phyloP scores from a whole-genome alignment of 1,140 invertebrate genomes.

The Agrilus planipennis region DNA sequence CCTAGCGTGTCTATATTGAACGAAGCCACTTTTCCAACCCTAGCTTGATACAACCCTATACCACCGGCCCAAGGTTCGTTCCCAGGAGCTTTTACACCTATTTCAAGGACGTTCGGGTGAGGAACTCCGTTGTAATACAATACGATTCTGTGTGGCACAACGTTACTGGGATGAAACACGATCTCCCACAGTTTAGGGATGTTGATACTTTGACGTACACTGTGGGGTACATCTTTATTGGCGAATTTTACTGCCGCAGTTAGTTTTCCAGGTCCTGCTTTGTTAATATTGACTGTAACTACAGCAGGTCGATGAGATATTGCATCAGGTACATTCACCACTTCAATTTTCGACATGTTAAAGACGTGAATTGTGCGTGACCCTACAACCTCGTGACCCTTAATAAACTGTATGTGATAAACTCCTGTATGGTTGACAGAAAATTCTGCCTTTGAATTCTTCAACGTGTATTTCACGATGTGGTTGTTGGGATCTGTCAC shows the following conservation, averaged over 20 bases:
- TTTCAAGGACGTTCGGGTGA: slow-evolving; percentile 29
- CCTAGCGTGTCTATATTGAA: slow-evolving; percentile 84
- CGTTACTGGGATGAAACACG: slow-evolving; percentile 71
- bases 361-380: slow-evolving; percentile 65
- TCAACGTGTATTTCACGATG: slow-evolving; percentile 28
- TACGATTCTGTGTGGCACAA: slow-evolving; percentile 70
- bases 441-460: slow-evolving; percentile 31
- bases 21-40: slow-evolving; percentile 64
- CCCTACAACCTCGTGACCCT: slow-evolving; percentile 31
- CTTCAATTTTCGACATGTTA: slow-evolving; percentile 69
- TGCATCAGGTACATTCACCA: slow-evolving; percentile 38
- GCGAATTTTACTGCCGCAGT: slow-evolving; percentile 66
- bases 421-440: slow-evolving; percentile 28
- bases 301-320: slow-evolving; percentile 68
- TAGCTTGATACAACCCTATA: slow-evolving; percentile 66
- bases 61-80: slow-evolving; percentile 33
- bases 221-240: slow-evolving; percentile 66
- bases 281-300: slow-evolving; percentile 49
- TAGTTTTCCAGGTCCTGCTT: slow-evolving; percentile 73
- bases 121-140: slow-evolving; percentile 67
- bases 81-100: slow-evolving; percentile 59
- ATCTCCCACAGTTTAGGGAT: slow-evolving; percentile 65
- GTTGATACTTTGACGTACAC: slow-evolving; percentile 52
- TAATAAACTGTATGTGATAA: slow-evolving; percentile 25
- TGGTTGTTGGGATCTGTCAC: slow-evolving; percentile 31